Conservation (phyloP, 2,113 vertebrate genomes). For the Apistogramma diplotaenia region DNA sequence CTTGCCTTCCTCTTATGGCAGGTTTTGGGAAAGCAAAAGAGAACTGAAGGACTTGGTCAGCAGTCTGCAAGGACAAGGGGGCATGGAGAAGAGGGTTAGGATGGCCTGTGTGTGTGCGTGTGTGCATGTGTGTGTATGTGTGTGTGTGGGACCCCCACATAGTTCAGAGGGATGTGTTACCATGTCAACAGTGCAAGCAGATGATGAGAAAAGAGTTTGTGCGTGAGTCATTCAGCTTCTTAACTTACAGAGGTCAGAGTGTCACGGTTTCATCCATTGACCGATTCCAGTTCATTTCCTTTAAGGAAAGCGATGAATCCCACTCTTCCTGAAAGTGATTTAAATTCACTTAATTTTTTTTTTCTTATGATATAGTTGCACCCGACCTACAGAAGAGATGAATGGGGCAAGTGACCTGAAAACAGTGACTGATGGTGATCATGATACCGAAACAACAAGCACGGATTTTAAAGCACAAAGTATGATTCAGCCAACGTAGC, state of each 20-base stretch:
- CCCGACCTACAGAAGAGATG: constrained; percentile 25
- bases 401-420: constrained; percentile 41
- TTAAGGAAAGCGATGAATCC: constrained; percentile 27
- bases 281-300: constrained; percentile 53
- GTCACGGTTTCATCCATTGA: constrained; percentile 37
- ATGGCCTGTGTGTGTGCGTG: not conserved
- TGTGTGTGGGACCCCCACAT: constrained; percentile 52
- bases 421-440: constrained; percentile 21
- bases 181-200: constrained; percentile 59
- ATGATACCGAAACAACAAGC: constrained; percentile 33
- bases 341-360: constrained; percentile 12
- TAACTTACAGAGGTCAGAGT: constrained; percentile 51
- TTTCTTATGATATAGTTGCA: constrained; percentile 25
- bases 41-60: constrained; percentile 48
- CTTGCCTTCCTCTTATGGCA: constrained; percentile 56
- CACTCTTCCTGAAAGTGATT: constrained; percentile 46
- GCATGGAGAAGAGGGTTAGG: not conserved
- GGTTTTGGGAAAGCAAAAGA: constrained; percentile 28
- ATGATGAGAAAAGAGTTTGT: constrained; percentile 40
- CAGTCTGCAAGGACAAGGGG: constrained; percentile 35
- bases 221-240: constrained; percentile 17
- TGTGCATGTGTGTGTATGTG: constrained; percentile 17
- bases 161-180: constrained; percentile 67
- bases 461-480: constrained; percentile 5
- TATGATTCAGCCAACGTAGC: constrained; percentile 18